Evolutionary conservation across 2,113 vertebrate genomes (phyloP), one percentile per base, ranked within the genome.

Genomic region (Hippocampus zosterae): DNA sequence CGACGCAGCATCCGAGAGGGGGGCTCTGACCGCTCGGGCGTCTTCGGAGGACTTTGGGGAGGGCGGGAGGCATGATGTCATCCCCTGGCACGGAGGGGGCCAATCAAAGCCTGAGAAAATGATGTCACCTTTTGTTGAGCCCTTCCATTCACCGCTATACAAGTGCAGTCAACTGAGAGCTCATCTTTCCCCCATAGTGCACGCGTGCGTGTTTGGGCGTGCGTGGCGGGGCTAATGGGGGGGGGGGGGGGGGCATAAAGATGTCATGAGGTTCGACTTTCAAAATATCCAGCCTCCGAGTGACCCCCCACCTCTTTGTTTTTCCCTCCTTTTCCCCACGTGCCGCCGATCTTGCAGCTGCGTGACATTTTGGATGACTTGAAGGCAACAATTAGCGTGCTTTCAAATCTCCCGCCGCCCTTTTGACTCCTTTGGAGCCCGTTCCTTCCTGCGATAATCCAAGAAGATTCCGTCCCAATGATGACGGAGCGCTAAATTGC

Each of bases 101-200:
- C 94, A 96, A 95, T 94, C 89, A 67, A 91, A 84, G 76, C 66
- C 80, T 66, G 86, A 83, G 84, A 86, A 83, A 92, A 91, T 97
- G 93, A 97, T 93, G 94, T 97, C 94, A 97, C 87, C 85, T 85
- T 91, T 88, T 88, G 91, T 92, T 91, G 90, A 88, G 91, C 86
- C 67, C 88, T 74, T 91, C 93, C 93, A 93, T 94, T 94, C 92
- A 94, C 86, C 75, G 85, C 93, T 92, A 93, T 92, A 93, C 91
- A 94, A 92, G 92, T 85, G 87, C 89, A 90, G 87, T 94, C 93
- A 94, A 92, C 93, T 88, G 90, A 89, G 87, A 88, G 92, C 91
- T 93, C 91, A 92, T 83, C 88, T 88, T 81, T 62, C 82, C 74
- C 46, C 79, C 81, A 84, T 77, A 70, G 82, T 81, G 75, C 82